These are phyloP conservation scores for Andinoacara biseriatus DNA, from an alignment of 2,113 vertebrate genomes.

Conservation along the genomic window DNA sequence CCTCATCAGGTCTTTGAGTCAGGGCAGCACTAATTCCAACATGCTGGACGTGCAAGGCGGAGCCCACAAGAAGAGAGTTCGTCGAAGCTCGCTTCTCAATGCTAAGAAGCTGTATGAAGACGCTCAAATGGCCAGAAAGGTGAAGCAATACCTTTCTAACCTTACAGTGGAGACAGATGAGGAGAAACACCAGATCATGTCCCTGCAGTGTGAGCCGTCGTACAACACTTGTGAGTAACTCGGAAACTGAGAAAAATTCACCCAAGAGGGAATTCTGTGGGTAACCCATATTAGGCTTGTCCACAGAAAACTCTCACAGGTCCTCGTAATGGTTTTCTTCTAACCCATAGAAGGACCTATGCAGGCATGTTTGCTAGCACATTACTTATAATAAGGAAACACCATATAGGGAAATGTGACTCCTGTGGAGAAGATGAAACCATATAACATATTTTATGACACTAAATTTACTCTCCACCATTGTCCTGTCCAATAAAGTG, in stretches of 20 bases:
- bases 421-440: not conserved
- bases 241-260: not conserved
- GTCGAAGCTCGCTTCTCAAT: slow-evolving; percentile 94
- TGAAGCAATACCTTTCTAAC: slow-evolving; percentile 95
- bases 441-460: not conserved
- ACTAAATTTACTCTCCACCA: not conserved
- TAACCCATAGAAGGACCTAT: too few relatives aligned
- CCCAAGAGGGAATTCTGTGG: not conserved
- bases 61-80: slow-evolving; percentile 91
- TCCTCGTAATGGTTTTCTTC: too few relatives aligned
- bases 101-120: slow-evolving; percentile 98
- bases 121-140: slow-evolving; percentile 96
- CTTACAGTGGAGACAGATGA: slow-evolving; percentile 91
- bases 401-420: not conserved
- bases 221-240: slow-evolving; percentile 91
- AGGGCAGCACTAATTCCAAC: slow-evolving; percentile 97
- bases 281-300: not conserved
- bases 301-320: not conserved
- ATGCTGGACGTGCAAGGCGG: slow-evolving; percentile 94
- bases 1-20: slow-evolving; percentile 89
- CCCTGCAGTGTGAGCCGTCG: slow-evolving; percentile 91
- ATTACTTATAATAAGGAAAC: not conserved
- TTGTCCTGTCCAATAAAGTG: not conserved
- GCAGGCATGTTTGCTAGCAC: not conserved
- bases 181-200: slow-evolving; percentile 92